Conservation (phyloP, 37 sponge, comb jelly and placozoan genomes). For the Cliona cf. orientalis region DNA sequence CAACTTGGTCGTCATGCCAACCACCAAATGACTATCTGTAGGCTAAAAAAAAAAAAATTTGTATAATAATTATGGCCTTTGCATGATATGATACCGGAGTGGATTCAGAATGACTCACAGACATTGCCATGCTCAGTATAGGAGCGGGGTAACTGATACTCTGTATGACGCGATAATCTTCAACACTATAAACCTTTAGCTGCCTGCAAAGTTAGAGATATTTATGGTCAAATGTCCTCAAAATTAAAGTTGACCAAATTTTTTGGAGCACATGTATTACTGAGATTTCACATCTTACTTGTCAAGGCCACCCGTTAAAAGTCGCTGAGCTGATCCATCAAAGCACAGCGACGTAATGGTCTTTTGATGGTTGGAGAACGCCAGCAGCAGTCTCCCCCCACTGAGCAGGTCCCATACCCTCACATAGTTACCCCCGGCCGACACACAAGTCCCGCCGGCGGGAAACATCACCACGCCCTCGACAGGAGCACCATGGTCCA, state of each 20-base stretch:
- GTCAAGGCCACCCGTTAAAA: conserved; percentile 90
- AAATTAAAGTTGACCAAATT: too few relatives aligned
- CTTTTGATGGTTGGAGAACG: conserved; percentile 97
- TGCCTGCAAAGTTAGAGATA: conserved; percentile 55
- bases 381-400: conserved; percentile 61
- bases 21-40: conserved; percentile 85
- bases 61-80: neutral
- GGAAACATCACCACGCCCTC: conserved; percentile 89
- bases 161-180: conserved; percentile 83
- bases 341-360: conserved; percentile 87
- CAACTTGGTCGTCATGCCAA: conserved; percentile 88
- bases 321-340: conserved; percentile 74
- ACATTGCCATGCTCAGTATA: conserved; percentile 84
- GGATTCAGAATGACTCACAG: too few relatives aligned
- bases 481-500: conserved; percentile 94
- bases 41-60: conserved; percentile 59
- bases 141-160: conserved; percentile 92
- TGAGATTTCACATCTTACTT: conserved; percentile 60
- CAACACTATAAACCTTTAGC: conserved; percentile 91
- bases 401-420: conserved; percentile 93
- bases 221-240: too few relatives aligned
- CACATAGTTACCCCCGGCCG: conserved; percentile 82
- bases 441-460: conserved; percentile 76
- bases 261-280: neutral
- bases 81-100: neutral